Evolutionary conservation across 2,797 vertebrate genomes (phyloP), one percentile per base, ranked within the genome.

Genomic region (Sebastolobus alascanus): DNA sequence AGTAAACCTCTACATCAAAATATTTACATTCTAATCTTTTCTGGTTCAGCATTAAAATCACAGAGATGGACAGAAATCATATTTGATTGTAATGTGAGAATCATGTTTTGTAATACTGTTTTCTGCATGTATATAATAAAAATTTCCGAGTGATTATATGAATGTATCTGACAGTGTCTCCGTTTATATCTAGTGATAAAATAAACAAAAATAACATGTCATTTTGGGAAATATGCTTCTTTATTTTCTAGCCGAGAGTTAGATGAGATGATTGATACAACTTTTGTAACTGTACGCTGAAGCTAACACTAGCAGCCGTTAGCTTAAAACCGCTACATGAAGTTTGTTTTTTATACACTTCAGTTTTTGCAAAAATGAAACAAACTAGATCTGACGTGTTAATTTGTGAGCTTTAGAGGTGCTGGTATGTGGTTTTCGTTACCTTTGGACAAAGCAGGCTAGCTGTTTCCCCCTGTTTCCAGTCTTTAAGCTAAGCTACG

Each of bases 91-190:
- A 35, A 74, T 10, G 46, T 69, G 14, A 80, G 52, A 87, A 87
- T 86, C 22, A 75, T 63, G 10, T 83, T 86, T 90, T 86, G 38
- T 79, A 60, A 58, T 52, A 73, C 20, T 85, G 61, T 84, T 31
- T 73, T 64, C 25, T 81, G 59, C 67, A 89, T 85, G 58, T 54
- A 31, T 71, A 5, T 40, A 92, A 90, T 93, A 94, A 91, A 52
- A 91, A 65, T 33, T 27, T 73, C 11, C 8, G 12, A 83, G 67
- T 88, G 74, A 85, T 75, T 83, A 20, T 84, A n/a, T 73, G 14
- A 80, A 64, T 66, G 59, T 14, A 66, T 81, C n/a, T 29, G 46
- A 40, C 25, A 52, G 9, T 69, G 56, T 4, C n/a, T 69, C 16
- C 0, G 2, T 71, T 72, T 70, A 14, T 64, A 14, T 64, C 1